phyloP scores from a whole-genome alignment of 2,113 vertebrate genomes.

The Salvator merianae region DNA sequence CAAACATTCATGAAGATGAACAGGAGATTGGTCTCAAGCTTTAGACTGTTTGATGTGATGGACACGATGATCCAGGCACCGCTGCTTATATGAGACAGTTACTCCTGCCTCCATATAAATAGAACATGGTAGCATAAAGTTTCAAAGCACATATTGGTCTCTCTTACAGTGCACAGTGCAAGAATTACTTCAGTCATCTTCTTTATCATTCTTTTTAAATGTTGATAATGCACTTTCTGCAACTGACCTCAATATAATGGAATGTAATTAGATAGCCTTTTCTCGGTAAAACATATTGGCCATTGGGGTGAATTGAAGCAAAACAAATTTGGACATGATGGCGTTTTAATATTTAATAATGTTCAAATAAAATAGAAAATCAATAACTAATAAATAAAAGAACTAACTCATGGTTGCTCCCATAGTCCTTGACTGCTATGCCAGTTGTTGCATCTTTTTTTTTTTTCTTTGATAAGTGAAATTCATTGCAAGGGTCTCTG shows the following conservation, averaged over 20 bases:
- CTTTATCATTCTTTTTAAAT: background rate
- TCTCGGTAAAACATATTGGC: conserved; percentile 24
- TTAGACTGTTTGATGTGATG: too few relatives aligned
- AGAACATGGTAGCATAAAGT: background rate
- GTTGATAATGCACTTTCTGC: background rate
- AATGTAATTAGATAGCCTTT: conserved; percentile 4
- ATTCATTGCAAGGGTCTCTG: background rate
- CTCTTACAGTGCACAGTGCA: background rate
- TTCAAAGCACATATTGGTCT: background rate
- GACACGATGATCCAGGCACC: too few relatives aligned
- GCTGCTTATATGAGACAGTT: too few relatives aligned
- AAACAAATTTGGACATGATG: background rate
- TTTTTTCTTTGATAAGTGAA: background rate
- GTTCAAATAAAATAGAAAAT: conserved; percentile 10
- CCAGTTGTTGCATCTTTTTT: background rate
- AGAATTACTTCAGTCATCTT: background rate
- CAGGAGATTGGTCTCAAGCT: too few relatives aligned
- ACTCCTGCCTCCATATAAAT: too few relatives aligned
- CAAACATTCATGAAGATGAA: background rate
- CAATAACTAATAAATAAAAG: background rate
- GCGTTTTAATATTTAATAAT: conserved; percentile 19
- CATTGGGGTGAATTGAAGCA: conserved; percentile 15
- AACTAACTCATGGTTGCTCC: background rate
- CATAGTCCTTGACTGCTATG: background rate
- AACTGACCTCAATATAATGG: background rate